Evolutionary conservation across 1,140 invertebrate species (phyloP), one percentile per base, ranked within the genome.

Genomic region (Nilaparvata lugens): DNA sequence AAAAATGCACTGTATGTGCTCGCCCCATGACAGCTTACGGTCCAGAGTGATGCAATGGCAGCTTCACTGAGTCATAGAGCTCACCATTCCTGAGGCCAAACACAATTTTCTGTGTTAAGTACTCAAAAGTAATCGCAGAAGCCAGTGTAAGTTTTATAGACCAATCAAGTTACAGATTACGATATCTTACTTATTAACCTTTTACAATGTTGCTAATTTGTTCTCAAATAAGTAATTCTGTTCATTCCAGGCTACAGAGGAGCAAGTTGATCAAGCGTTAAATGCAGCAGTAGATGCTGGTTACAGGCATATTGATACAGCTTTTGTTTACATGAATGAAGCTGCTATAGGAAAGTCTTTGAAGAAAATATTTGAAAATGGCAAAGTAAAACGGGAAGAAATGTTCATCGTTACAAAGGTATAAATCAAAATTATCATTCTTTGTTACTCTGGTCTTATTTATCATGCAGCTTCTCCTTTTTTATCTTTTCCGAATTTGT

Each of bases 291-390:
- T 80, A 54, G 70, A 76, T 24, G 61, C 67, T 23, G 78, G 78
- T 2, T 80, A 79, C 58, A 70, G 78, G 13, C 74, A 73, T 63
- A 73, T 79, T 40, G 78, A 79, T 64, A 76, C 74, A 23, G 78
- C 77, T 14, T 73, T 65, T 57, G 64, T 69, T 18, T 79, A 80
- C 66, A 62, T 66, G 45, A 78, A 74, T 53, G 78, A 79, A 58
- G 65, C 64, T 19, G 71, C 62, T 0, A 74, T 79, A 35, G 78
- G 78, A 4, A 61, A 67, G 19, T 73, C 69, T 23, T 57, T 78
- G 23, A 66, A 72, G 43, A 68, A 71, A n/a, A 72, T 68, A 65
- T 65, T 78, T 16, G 58, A 70, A 13, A 65, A 66, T 21, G 73
- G 72, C 6, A 68, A 66, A 16, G 52, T 75, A 7, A 74, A 70